Conservation (phyloP, 2,888 invertebrate species). For the Acronicta aceris region DNA sequence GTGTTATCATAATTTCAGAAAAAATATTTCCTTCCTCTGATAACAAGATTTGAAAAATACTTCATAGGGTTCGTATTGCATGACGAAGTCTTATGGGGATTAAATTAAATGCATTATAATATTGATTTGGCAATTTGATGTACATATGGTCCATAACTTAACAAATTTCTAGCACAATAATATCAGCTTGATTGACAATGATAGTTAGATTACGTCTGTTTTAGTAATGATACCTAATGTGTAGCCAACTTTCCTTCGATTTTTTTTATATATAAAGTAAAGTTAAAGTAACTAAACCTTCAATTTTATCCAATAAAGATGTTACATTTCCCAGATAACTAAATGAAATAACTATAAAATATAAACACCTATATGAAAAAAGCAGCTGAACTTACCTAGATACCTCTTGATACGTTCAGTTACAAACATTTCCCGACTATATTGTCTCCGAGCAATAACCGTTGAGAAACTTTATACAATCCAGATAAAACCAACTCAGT, state of each 20-base stretch:
- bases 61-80: no score
- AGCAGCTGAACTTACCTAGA: conserved; percentile 1
- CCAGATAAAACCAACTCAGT: conserved; percentile 56
- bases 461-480: conserved; percentile 58
- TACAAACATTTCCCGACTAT: conserved; percentile 35
- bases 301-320: not conserved
- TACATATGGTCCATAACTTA: no score
- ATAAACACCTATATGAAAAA: conserved; percentile 25
- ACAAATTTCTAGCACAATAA: not conserved
- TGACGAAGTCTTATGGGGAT: no score
- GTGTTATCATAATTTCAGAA: no score
- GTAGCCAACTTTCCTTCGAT: not conserved
- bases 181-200: no score
- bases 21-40: no score
- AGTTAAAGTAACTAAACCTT: not conserved
- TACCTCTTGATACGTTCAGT: conserved; percentile 7
- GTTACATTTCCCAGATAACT: not conserved
- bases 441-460: conserved; percentile 54
- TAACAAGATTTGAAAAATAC: no score
- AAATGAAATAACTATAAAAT: conserved; percentile 28
- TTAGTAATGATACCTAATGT: not conserved
- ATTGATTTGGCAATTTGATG: no score
- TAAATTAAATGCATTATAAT: no score
- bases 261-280: no score
- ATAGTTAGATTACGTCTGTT: no score